Percentiles rank a stretch among this genome's conserved stretches.
Conservation (phyloP, 2,888 invertebrate genomes). For the Eupithecia subfuscata region DNA sequence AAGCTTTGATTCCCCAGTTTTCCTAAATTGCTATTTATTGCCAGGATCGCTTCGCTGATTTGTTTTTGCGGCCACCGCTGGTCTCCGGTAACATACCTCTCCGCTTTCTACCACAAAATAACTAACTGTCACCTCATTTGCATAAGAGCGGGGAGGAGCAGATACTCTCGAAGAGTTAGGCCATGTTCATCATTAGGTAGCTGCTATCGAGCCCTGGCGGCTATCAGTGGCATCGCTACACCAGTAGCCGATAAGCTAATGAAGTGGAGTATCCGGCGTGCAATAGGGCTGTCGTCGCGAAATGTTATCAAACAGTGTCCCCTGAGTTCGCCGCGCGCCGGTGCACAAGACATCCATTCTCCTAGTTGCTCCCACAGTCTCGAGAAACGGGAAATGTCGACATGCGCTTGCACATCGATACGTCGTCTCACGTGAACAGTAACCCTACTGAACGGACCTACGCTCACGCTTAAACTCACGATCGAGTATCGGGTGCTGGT, state of each 20-base stretch:
- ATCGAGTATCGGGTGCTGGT: not conserved
- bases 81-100: too few relatives aligned
- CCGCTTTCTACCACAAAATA: too few relatives aligned
- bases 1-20: not conserved
- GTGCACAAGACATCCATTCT: too few relatives aligned
- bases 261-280: constrained; percentile 12
- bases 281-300: not conserved
- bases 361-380: not conserved
- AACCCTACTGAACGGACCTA: not conserved
- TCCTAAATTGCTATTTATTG: not conserved
- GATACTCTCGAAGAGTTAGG: too few relatives aligned
- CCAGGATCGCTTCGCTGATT: too few relatives aligned
- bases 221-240: constrained; percentile 4
- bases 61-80: too few relatives aligned
- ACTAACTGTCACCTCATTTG: too few relatives aligned
- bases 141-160: too few relatives aligned
- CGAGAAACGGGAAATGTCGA: not conserved
- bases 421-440: not conserved
- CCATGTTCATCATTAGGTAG: not conserved
- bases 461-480: not conserved
- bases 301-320: not conserved
- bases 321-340: not conserved
- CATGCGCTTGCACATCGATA: not conserved
- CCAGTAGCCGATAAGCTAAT: constrained; percentile 23
- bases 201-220: not conserved